These are phyloP conservation scores for Acrocephalus arundinaceus DNA, from an alignment of 2,113 vertebrate species.

Conservation along the genomic window DNA sequence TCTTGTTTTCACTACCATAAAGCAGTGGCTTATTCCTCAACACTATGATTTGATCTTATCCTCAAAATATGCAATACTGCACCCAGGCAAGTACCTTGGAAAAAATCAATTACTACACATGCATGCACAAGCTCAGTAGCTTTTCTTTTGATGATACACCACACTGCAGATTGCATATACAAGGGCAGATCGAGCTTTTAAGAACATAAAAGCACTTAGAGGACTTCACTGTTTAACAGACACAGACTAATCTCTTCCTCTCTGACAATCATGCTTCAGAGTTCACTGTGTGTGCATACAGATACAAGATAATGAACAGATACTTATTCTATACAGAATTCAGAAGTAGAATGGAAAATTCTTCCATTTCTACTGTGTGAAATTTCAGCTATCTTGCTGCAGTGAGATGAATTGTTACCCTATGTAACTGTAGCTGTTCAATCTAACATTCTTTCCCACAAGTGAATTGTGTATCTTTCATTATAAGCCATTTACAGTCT, in stretches of 20 bases:
- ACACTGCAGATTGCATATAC: not conserved
- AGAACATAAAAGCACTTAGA: slow-evolving; percentile 53
- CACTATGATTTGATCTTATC: not conserved
- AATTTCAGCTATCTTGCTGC: not conserved
- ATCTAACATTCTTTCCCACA: slow-evolving; percentile 15
- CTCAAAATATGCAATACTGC: slow-evolving; percentile 38
- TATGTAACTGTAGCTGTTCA: slow-evolving; percentile 15
- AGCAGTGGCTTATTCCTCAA: not conserved
- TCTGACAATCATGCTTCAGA: slow-evolving; percentile 19
- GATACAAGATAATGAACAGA: slow-evolving; percentile 57
- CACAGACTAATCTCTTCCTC: slow-evolving; percentile 38
- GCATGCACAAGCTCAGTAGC: slow-evolving; percentile 53
- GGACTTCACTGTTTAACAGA: slow-evolving; percentile 45
- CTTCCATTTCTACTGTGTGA: not conserved
- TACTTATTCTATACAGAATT: slow-evolving; percentile 57
- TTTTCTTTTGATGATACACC: slow-evolving; percentile 34
- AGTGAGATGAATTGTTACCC: slow-evolving; percentile 8
- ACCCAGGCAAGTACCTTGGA: slow-evolving; percentile 22
- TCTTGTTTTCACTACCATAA: not conserved
- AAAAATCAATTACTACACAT: slow-evolving; percentile 63
- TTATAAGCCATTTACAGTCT: slow-evolving; percentile 40
- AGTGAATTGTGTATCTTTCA: slow-evolving; percentile 44
- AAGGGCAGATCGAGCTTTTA: slow-evolving; percentile 45
- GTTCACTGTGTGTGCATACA: slow-evolving; percentile 13
- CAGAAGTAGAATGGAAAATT: slow-evolving; percentile 24